These are phyloP conservation scores for Andrena dorsata DNA, from an alignment of 2,888 invertebrate species.

Conservation along the genomic window DNA sequence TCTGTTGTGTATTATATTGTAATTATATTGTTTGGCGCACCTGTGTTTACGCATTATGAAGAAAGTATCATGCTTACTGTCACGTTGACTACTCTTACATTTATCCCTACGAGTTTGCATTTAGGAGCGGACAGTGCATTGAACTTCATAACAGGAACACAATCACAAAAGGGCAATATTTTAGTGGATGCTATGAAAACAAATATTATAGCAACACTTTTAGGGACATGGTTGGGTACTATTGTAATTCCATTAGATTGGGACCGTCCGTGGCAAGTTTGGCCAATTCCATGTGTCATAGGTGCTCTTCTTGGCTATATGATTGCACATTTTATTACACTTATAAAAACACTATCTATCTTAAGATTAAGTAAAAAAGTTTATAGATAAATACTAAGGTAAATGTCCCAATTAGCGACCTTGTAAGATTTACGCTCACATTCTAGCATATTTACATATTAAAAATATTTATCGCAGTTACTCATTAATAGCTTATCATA, in stretches of 20 bases:
- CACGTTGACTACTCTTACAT: conserved; percentile 88
- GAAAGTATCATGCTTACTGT: conserved; percentile 89
- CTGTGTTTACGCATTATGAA: conserved; percentile 88
- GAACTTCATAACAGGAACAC: conserved; percentile 86
- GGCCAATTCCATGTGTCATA: conserved; percentile 91
- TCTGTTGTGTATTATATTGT: conserved; percentile 87
- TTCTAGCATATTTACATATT: no score
- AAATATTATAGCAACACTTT: conserved; percentile 88
- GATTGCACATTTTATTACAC: conserved; percentile 86
- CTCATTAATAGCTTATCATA: no score
- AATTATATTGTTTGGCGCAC: conserved; percentile 90
- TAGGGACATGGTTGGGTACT: conserved; percentile 94
- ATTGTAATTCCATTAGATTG: conserved; percentile 95
- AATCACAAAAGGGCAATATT: conserved; percentile 82
- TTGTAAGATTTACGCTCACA: no score
- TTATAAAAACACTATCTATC: conserved; percentile 83
- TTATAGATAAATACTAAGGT: conserved; percentile 64
- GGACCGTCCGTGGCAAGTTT: conserved; percentile 95
- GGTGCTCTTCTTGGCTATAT: conserved; percentile 89
- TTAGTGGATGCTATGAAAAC: conserved; percentile 86
- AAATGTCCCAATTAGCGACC: no score
- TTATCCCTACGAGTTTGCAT: conserved; percentile 88
- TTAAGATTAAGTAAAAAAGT: conserved; percentile 73
- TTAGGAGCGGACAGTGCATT: conserved; percentile 87
- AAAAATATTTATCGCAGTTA: no score